These are phyloP conservation scores for Anthophora plumipes DNA, from an alignment of 2,888 invertebrate species.

Conservation along the genomic window DNA sequence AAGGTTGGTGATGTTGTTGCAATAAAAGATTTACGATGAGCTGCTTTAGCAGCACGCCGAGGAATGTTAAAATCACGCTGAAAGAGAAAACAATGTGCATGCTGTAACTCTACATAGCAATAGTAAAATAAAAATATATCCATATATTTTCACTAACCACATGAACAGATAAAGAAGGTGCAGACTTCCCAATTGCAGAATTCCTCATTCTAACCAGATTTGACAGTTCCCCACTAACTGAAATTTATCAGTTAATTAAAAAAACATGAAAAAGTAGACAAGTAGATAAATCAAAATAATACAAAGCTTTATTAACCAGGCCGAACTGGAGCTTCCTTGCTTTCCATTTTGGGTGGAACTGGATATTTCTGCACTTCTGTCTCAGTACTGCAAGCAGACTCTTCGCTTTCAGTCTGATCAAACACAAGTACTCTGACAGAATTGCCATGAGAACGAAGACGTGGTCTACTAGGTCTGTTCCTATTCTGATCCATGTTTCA, in stretches of 20 bases:
- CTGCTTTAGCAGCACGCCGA: slow-evolving; percentile 87
- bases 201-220: slow-evolving; percentile 95
- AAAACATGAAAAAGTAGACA: slow-evolving; percentile 31
- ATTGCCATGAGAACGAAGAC: slow-evolving; percentile 84
- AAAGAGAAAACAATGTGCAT: slow-evolving; percentile 49
- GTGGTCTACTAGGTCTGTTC: slow-evolving; percentile 82
- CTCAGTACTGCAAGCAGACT: slow-evolving; percentile 75
- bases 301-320: slow-evolving; percentile 72
- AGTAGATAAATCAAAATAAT: background rate
- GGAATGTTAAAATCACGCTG: slow-evolving; percentile 84
- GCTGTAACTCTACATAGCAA: background rate
- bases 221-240: slow-evolving; percentile 85
- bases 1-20: slow-evolving; percentile 91
- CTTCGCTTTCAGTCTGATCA: slow-evolving; percentile 89
- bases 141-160: slow-evolving; percentile 86
- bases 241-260: slow-evolving; percentile 70
- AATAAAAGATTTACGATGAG: slow-evolving; percentile 91
- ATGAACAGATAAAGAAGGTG: slow-evolving; percentile 93
- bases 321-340: slow-evolving; percentile 81
- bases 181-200: slow-evolving; percentile 96
- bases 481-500: slow-evolving; percentile 80
- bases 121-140: background rate
- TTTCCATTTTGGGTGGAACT: slow-evolving; percentile 75
- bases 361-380: slow-evolving; percentile 70
- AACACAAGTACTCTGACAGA: slow-evolving; percentile 92